Evolutionary conservation across 2,888 invertebrate species (phyloP).

Genomic region (Nebria brevicollis): DNA sequence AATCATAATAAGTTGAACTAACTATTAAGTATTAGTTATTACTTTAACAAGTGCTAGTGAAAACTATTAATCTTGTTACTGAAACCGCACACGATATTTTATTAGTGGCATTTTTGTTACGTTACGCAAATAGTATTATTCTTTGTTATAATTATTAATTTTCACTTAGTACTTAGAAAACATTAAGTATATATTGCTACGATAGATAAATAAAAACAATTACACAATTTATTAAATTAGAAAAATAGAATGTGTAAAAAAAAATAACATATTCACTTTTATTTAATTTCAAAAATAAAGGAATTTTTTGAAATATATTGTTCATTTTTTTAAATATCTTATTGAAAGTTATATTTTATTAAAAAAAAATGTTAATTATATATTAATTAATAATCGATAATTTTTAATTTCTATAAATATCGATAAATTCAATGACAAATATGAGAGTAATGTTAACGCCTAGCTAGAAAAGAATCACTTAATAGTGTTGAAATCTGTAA

Average conservation of each 20-base stretch:
- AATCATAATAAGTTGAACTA: neutral
- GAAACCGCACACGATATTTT: neutral
- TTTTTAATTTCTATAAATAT: too few relatives aligned
- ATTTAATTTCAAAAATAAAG: too few relatives aligned
- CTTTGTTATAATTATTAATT: slow-evolving; percentile 6
- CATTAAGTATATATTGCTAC: neutral
- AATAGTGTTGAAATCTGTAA: neutral
- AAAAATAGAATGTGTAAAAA: too few relatives aligned
- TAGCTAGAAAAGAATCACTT: neutral
- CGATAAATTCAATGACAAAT: neutral
- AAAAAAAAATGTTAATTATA: too few relatives aligned
- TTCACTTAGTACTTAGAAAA: neutral
- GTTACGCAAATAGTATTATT: slow-evolving; percentile 4
- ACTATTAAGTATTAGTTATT: neutral
- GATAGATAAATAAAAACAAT: neutral
- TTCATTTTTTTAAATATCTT: too few relatives aligned
- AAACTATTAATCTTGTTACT: neutral
- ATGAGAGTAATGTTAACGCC: too few relatives aligned
- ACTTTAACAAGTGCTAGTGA: neutral
- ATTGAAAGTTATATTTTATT: too few relatives aligned
- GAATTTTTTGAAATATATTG: too few relatives aligned
- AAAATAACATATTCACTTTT: too few relatives aligned
- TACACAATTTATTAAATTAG: neutral
- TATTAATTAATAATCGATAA: too few relatives aligned
- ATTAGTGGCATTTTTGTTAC: neutral